phyloP scores from a whole-genome alignment of 2,113 vertebrate species.

The Rhagologus leucostigma region DNA sequence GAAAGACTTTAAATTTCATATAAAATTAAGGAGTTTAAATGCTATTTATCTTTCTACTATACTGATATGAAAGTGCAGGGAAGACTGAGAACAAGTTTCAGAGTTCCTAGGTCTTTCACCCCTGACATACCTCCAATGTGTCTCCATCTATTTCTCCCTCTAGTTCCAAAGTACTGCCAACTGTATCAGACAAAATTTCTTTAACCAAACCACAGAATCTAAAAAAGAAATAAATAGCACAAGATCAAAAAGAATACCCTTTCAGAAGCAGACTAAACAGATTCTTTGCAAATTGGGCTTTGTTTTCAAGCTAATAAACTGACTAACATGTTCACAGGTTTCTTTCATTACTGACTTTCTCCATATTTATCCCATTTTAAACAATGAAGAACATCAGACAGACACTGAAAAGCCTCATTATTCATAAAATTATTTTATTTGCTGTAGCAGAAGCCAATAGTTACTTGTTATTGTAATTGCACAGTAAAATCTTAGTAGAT shows the following conservation, averaged over 20 bases:
- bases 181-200: constrained; percentile 84
- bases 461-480: not conserved
- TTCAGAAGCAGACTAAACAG: not conserved
- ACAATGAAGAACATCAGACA: not conserved
- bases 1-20: not conserved
- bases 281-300: not conserved
- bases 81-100: not conserved
- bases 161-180: constrained; percentile 81
- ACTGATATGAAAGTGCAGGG: not conserved
- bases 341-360: not conserved
- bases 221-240: constrained; percentile 19
- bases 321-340: not conserved
- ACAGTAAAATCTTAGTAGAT: not conserved
- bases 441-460: not conserved
- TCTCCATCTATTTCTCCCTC: constrained; percentile 86
- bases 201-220: constrained; percentile 94
- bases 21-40: not conserved
- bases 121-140: constrained; percentile 82
- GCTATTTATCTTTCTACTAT: not conserved
- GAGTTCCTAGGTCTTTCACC: not conserved
- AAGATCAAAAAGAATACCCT: not conserved
- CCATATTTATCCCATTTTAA: not conserved
- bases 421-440: not conserved
- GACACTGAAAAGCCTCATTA: not conserved
- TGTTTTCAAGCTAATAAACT: not conserved